A percentile compares a stretch with the other conserved stretches of the same genome.
Conservation (phyloP, 2,888 invertebrate species). For the Synergus itoensis region DNA sequence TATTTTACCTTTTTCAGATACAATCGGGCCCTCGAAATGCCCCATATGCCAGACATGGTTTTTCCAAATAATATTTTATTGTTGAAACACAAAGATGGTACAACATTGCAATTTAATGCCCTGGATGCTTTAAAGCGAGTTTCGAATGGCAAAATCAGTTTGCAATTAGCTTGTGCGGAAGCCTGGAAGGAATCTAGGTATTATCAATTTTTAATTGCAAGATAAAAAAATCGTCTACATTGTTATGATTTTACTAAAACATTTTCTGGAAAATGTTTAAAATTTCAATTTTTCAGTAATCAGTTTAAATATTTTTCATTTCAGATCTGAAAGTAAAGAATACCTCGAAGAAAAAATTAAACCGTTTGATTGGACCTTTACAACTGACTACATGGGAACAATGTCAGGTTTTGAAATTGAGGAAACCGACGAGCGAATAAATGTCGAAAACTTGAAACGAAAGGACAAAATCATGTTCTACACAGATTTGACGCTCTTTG, state of each 20-base stretch:
- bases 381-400: slow-evolving; percentile 94
- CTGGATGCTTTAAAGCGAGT: slow-evolving; percentile 94
- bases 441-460: slow-evolving; percentile 92
- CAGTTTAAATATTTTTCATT: slow-evolving; percentile 30
- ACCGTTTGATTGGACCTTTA: slow-evolving; percentile 99
- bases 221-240: no score
- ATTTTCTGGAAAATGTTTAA: background rate
- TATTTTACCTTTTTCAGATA: slow-evolving; percentile 81
- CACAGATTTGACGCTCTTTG: slow-evolving; percentile 95
- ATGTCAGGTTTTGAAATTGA: slow-evolving; percentile 82
- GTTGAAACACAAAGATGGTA: slow-evolving; percentile 85
- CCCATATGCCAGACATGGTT: slow-evolving; percentile 99
- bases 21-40: slow-evolving; percentile 85
- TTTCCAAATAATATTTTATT: slow-evolving; percentile 93
- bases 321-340: slow-evolving; percentile 82
- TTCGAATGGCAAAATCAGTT: slow-evolving; percentile 84
- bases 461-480: slow-evolving; percentile 96
- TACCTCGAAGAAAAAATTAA: slow-evolving; percentile 87
- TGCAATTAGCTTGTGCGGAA: slow-evolving; percentile 94
- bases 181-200: slow-evolving; percentile 95
- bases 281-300: background rate
- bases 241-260: background rate
- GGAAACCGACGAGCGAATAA: slow-evolving; percentile 87
- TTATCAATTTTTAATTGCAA: slow-evolving; percentile 10
- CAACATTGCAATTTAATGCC: slow-evolving; percentile 90